Evolutionary conservation across 2,888 invertebrate species (phyloP).

Genomic region (Mycalesis mineus): DNA sequence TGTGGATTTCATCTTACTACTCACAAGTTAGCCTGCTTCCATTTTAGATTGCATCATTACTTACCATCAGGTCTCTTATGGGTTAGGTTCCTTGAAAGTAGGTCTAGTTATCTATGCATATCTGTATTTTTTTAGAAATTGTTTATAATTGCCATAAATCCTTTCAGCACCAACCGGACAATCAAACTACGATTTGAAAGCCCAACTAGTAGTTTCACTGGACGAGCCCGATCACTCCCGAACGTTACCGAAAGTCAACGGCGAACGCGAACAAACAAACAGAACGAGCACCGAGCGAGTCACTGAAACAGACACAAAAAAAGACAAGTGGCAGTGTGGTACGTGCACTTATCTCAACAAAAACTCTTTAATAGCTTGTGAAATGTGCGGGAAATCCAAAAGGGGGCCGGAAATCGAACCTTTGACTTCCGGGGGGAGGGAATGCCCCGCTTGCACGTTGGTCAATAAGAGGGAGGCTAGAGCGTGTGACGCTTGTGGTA

Average conservation of each 20-base stretch:
- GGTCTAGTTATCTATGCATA: too few relatives aligned
- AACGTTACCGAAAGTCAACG: constrained; percentile 41
- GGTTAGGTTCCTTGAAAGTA: too few relatives aligned
- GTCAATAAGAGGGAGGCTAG: constrained; percentile 83
- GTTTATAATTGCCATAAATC: neutral
- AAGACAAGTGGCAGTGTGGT: constrained; percentile 81
- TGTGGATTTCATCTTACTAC: too few relatives aligned
- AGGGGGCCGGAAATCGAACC: constrained; percentile 80
- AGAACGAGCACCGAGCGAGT: constrained; percentile 32
- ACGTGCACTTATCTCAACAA: constrained; percentile 85
- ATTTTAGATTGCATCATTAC: too few relatives aligned
- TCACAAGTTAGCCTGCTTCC: too few relatives aligned
- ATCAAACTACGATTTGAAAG: constrained; percentile 58
- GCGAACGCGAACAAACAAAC: constrained; percentile 41
- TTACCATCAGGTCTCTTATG: too few relatives aligned
- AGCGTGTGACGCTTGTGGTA: constrained; percentile 83
- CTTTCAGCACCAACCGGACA: constrained; percentile 39
- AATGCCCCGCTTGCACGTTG: constrained; percentile 86
- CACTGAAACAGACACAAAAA: constrained; percentile 30
- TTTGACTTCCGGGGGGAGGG: constrained; percentile 84
- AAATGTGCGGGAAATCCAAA: constrained; percentile 85
- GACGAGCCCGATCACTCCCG: constrained; percentile 58
- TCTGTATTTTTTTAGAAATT: too few relatives aligned
- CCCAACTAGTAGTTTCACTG: constrained; percentile 64
- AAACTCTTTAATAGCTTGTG: constrained; percentile 78